Evolutionary conservation across 1,140 invertebrate genomes (phyloP).

Genomic region (Heterodera carotae): DNA sequence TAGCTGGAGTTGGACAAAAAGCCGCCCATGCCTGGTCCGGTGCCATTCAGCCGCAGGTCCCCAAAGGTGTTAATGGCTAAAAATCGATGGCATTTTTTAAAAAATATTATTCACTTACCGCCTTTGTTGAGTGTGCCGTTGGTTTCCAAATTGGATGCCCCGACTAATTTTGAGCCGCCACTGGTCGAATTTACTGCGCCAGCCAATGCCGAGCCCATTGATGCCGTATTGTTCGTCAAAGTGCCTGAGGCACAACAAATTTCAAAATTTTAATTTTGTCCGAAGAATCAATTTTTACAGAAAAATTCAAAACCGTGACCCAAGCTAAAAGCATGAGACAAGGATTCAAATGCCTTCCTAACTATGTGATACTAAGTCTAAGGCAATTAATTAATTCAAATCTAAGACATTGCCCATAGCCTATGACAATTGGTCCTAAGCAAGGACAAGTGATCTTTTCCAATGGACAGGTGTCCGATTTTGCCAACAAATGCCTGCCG

Average conservation of each 20-base stretch:
- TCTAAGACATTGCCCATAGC: too few species aligned
- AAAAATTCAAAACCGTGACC: too few species aligned
- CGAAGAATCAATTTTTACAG: too few species aligned
- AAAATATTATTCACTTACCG: background rate
- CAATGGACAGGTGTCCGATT: too few species aligned
- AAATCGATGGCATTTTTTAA: background rate
- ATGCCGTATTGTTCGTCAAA: conserved; percentile 8
- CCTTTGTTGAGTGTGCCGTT: conserved; percentile 1
- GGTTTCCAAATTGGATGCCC: conserved; percentile 16
- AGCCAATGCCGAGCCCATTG: background rate
- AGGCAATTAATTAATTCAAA: too few species aligned
- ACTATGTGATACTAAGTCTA: too few species aligned
- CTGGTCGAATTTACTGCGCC: conserved; percentile 14
- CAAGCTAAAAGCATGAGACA: too few species aligned
- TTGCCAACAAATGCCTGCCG: too few species aligned
- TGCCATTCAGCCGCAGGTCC: conserved; percentile 16
- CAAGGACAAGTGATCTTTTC: too few species aligned
- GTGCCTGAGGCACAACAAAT: conserved; percentile 7
- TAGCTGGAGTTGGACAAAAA: conserved; percentile 19
- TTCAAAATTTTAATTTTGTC: too few species aligned
- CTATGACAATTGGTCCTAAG: too few species aligned
- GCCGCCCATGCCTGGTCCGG: conserved; percentile 20
- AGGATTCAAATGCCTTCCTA: too few species aligned
- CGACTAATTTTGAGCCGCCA: conserved; percentile 23
- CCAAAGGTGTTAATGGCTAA: conserved; percentile 21